Evolutionary conservation across 2,113 vertebrate genomes (phyloP).

Genomic region (Paratilapia polleni): DNA sequence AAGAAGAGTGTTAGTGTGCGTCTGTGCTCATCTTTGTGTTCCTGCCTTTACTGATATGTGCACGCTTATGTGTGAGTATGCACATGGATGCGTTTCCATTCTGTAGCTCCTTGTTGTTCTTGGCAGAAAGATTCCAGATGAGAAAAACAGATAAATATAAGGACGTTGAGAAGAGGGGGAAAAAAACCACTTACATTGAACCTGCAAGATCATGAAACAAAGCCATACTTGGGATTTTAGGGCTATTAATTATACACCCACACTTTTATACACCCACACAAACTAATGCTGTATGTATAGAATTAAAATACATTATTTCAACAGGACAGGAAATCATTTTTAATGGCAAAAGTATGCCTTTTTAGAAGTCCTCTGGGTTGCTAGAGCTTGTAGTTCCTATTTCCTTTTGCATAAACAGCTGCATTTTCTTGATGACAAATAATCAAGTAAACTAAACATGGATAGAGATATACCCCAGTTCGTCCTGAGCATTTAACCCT

Average conservation of each 20-base stretch:
- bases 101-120: slow-evolving; percentile 64
- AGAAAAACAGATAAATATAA: slow-evolving; percentile 64
- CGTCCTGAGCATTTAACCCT: neutral
- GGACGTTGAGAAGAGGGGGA: slow-evolving; percentile 36
- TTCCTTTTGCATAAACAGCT: neutral
- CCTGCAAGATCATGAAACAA: slow-evolving; percentile 58
- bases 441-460: neutral
- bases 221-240: slow-evolving; percentile 29
- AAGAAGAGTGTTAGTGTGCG: slow-evolving; percentile 16
- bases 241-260: slow-evolving; percentile 24
- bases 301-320: neutral
- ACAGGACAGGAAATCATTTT: neutral
- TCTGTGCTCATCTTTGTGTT: slow-evolving; percentile 37
- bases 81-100: slow-evolving; percentile 64
- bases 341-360: neutral
- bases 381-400: neutral
- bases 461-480: neutral
- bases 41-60: slow-evolving; percentile 31
- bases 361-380: neutral
- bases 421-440: slow-evolving; percentile 1
- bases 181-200: slow-evolving; percentile 36
- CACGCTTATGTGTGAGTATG: slow-evolving; percentile 48
- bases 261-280: slow-evolving; percentile 11
- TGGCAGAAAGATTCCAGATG: slow-evolving; percentile 57
- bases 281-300: neutral